A percentile compares a stretch with the other conserved stretches of the same genome.
phyloP scores from a whole-genome alignment of 2,797 vertebrate genomes.

The Ceryle rudis region DNA sequence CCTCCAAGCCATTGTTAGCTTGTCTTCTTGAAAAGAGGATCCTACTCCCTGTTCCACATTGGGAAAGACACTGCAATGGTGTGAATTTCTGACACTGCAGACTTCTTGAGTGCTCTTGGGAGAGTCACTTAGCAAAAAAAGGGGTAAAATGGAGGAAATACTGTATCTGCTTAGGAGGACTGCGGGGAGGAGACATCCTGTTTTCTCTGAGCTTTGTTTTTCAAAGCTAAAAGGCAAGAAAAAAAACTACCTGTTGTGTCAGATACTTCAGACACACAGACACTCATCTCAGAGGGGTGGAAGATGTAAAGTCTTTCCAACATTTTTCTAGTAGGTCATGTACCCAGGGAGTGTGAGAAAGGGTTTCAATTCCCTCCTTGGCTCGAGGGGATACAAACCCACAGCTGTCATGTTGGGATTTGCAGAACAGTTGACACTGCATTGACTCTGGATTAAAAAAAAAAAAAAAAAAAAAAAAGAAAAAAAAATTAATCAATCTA shows the following conservation, averaged over 20 bases:
- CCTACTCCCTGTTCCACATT: not conserved
- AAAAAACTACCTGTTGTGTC: not conserved
- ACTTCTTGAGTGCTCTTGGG: not conserved
- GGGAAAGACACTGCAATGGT: not conserved
- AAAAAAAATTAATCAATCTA: no score
- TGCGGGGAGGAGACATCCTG: not conserved
- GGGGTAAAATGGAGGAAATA: not conserved
- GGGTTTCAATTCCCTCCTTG: not conserved
- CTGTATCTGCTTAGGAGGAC: not conserved
- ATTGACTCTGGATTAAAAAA: not conserved
- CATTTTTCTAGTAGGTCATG: not conserved
- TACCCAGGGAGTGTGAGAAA: not conserved
- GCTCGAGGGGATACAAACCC: not conserved
- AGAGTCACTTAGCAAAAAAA: not conserved
- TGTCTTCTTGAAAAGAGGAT: not conserved
- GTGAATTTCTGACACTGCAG: not conserved
- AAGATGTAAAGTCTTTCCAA: not conserved
- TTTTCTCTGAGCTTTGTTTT: not conserved
- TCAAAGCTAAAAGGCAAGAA: not conserved
- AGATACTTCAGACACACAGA: not conserved
- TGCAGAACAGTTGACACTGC: not conserved
- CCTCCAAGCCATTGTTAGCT: not conserved
- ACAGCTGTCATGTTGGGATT: not conserved
- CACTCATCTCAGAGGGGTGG: not conserved
- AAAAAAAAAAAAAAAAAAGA: no score